Evolutionary conservation across 1,140 invertebrate species (phyloP), one percentile per base, ranked within the genome.

Genomic region (Trachymyrmex cornetzi): DNA sequence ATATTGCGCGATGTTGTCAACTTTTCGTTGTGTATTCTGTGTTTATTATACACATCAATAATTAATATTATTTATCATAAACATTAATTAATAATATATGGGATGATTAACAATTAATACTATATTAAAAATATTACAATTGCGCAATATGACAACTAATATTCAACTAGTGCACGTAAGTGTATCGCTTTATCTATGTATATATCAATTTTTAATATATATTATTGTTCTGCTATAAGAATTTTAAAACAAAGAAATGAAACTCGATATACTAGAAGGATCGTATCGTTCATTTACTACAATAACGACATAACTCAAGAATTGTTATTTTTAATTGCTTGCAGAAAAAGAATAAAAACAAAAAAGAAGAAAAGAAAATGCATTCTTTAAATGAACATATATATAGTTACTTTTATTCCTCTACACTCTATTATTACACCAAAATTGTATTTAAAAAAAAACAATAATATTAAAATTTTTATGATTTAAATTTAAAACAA

Each of bases 1-100:
- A 34, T 34, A 59, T 57, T n/a, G 24, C 16, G 7, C 50, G 9
- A 50, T 66, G n/a, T 48, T 66, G n/a, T 48, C 34, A 72, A n/a
- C n/a, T 74, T 61, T 84, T 61, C 24, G 48, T 12, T 7, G 11
- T 7, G 11, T 59, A 57, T 59, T 81, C 22, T 27, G n/a, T 14
- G 22, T 14, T 81, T 16, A 48, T 61, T 50, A 61, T 24, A 61
- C 4, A 61, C 4, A 61, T 74, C 44, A 50, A 84, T 74, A 61
- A 74, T 74, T 74, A 63, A 30, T 61, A 50, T 11, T 57, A 57
- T 81, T 14, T 38, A 11, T n/a, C 19, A 55, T 50, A 19, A 4
- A 27, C 3, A 34, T 14, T 48, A 79, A 67, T 80, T 66, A 34
- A 30, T 30, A 79, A 11, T 34, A 59, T 44, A 77, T n/a, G 2